Evolutionary conservation across 2,797 vertebrate species (phyloP).

Genomic region (Xyrichtys novacula): DNA sequence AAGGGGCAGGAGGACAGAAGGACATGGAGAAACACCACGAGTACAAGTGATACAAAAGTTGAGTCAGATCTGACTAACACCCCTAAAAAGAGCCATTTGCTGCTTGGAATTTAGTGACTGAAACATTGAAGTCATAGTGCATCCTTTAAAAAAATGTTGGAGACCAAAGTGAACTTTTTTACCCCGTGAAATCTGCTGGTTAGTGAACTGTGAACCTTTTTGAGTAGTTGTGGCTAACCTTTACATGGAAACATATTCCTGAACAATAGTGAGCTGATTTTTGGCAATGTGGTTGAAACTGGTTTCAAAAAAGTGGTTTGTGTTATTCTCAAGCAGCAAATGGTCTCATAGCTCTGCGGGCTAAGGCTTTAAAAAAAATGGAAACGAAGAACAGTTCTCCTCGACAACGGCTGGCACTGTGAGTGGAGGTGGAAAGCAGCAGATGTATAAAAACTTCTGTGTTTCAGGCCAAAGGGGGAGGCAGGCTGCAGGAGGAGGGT

Average conservation of each 20-base stretch:
- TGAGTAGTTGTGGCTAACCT: constrained; percentile 31
- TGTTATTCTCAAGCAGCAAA: constrained; percentile 83
- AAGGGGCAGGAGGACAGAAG: constrained; percentile 61
- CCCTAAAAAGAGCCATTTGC: constrained; percentile 78
- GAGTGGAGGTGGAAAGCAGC: constrained; percentile 74
- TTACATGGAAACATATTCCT: constrained; percentile 29
- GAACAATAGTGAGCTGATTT: constrained; percentile 31
- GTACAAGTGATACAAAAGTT: constrained; percentile 72
- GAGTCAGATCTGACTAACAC: constrained; percentile 68
- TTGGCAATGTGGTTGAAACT: constrained; percentile 24
- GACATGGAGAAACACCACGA: constrained; percentile 71
- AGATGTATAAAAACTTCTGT: constrained; percentile 72
- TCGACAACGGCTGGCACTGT: constrained; percentile 74
- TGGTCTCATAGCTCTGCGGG: constrained; percentile 63
- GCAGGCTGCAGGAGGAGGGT: constrained; percentile 62
- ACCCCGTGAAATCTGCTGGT: constrained; percentile 40
- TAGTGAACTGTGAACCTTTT: constrained; percentile 37
- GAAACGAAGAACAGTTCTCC: constrained; percentile 67
- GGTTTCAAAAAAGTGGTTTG: constrained; percentile 30
- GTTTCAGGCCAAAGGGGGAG: constrained; percentile 69
- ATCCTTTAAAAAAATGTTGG: constrained; percentile 42
- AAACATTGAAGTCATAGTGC: constrained; percentile 48
- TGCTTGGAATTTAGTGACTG: constrained; percentile 75
- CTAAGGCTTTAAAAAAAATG: constrained; percentile 63
- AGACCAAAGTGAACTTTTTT: constrained; percentile 41